Conservation (phyloP, 2,113 vertebrate species). For the Cryptomyrus ogoouensis region DNA sequence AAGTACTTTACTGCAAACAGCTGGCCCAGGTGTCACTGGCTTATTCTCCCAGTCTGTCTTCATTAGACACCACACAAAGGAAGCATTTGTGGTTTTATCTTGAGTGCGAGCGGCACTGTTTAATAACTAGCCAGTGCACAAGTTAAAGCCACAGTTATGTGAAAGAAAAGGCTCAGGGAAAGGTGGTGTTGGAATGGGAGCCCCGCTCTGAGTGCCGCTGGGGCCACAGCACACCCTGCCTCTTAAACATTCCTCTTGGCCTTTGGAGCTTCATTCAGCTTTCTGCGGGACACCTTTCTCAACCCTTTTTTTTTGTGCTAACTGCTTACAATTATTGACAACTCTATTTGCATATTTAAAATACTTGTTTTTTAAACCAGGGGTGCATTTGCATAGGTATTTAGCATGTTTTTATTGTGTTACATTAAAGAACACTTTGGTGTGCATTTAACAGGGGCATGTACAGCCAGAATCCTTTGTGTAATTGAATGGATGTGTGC, state of each 20-base stretch:
- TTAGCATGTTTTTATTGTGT: conserved; percentile 34
- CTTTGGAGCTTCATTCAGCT: background rate
- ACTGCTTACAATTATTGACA: conserved; percentile 36
- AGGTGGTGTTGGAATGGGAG: conserved; percentile 32
- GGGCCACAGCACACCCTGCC: conserved; percentile 37
- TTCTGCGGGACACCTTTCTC: background rate
- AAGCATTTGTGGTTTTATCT: background rate
- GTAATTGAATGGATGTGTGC: conserved; percentile 21
- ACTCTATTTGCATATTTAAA: conserved; percentile 42
- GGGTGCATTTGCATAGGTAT: conserved; percentile 30
- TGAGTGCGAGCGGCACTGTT: conserved; percentile 32
- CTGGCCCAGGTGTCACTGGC: conserved; percentile 52
- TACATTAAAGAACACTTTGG: conserved; percentile 20
- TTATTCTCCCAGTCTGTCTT: conserved; percentile 20
- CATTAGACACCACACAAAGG: conserved; percentile 29
- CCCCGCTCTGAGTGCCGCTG: conserved; percentile 38
- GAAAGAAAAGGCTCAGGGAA: conserved; percentile 24
- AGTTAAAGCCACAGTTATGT: conserved; percentile 29
- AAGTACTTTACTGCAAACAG: conserved; percentile 49
- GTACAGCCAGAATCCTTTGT: conserved; percentile 25
- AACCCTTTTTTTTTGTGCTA: conserved; percentile 35
- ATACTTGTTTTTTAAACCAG: conserved; percentile 35
- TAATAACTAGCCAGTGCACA: conserved; percentile 38
- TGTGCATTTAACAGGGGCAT: conserved; percentile 22
- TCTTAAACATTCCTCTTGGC: conserved; percentile 32